phyloP scores from a whole-genome alignment of 2,113 vertebrate species.

The Tychaedon coryphoeus region DNA sequence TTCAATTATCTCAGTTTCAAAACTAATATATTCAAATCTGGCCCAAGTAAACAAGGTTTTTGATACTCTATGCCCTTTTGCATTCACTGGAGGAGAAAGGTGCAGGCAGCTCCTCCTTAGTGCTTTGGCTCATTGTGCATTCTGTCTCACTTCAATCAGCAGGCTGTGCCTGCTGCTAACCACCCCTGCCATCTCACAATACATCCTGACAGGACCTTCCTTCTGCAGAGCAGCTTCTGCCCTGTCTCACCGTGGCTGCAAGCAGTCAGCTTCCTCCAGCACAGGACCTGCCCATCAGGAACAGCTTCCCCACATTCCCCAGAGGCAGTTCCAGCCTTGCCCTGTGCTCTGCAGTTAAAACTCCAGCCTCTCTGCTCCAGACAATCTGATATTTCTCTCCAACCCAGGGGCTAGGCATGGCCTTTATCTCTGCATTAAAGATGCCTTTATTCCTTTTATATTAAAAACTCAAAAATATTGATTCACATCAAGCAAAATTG shows the following conservation, averaged over 20 bases:
- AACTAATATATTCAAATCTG: background rate
- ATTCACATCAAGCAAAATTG: background rate
- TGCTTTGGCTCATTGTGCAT: fast-evolving
- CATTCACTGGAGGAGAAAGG: background rate
- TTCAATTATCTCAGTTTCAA: background rate
- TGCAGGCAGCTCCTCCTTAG: background rate
- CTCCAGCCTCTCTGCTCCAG: background rate
- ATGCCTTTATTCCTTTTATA: background rate
- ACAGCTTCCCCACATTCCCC: background rate
- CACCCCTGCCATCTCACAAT: fast-evolving
- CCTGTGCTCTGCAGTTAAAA: background rate
- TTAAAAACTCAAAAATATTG: background rate
- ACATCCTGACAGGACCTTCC: background rate
- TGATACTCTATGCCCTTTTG: background rate
- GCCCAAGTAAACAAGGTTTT: background rate
- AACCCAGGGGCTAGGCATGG: background rate
- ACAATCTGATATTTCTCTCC: background rate
- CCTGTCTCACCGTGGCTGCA: fast-evolving
- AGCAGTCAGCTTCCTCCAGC: fast-evolving
- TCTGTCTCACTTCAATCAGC: background rate
- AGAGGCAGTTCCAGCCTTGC: background rate
- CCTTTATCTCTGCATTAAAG: background rate
- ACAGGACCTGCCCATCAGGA: background rate
- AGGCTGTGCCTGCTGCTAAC: background rate
- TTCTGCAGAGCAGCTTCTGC: background rate